phyloP scores from a whole-genome alignment of 2,113 vertebrate genomes.

The Eulacestoma nigropectus region DNA sequence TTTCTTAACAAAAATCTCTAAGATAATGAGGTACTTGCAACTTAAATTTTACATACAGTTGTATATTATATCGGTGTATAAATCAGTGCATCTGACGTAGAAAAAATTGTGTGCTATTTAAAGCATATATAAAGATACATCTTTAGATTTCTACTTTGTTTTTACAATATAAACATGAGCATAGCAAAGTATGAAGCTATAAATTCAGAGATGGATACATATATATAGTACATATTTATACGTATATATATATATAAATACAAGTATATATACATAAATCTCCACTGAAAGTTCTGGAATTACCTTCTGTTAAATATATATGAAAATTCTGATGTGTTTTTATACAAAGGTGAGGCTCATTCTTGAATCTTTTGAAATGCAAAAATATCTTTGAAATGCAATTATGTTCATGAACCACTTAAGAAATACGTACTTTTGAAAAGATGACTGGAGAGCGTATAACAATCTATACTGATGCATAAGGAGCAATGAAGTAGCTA shows the following conservation, averaged over 20 bases:
- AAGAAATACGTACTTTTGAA: neutral
- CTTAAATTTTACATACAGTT: neutral
- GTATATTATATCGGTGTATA: neutral
- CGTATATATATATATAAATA: neutral
- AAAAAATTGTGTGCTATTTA: neutral
- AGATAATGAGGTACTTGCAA: neutral
- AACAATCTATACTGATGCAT: neutral
- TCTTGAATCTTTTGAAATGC: neutral
- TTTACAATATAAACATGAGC: neutral
- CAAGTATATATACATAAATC: neutral
- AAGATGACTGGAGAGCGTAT: neutral
- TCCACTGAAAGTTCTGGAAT: neutral
- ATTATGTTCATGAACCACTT: neutral
- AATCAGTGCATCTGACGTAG: neutral
- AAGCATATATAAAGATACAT: neutral
- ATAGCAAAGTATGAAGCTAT: neutral
- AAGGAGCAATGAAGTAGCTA: neutral
- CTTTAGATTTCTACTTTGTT: neutral
- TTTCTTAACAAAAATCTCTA: neutral
- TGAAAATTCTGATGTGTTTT: neutral
- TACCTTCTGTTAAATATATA: neutral
- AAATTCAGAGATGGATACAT: neutral
- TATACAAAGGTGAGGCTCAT: neutral
- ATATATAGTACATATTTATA: neutral
- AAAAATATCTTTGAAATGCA: neutral